These are phyloP conservation scores for Drosophila jambulina DNA, from an alignment of 1,140 invertebrate species.

Conservation along the genomic window DNA sequence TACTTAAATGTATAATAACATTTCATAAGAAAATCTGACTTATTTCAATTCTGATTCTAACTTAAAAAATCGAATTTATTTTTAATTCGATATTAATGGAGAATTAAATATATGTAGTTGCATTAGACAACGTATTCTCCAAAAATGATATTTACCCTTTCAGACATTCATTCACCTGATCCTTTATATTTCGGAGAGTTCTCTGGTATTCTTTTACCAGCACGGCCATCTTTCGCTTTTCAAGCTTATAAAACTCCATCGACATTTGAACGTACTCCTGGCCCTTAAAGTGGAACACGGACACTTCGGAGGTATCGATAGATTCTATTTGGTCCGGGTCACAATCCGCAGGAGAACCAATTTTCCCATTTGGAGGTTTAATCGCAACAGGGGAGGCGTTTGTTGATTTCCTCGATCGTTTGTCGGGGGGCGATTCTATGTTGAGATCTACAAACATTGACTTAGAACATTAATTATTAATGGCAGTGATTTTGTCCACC, in stretches of 20 bases:
- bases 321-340: conserved; percentile 13
- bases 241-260: conserved; percentile 57
- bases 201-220: conserved; percentile 44
- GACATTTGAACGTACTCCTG: conserved; percentile 80
- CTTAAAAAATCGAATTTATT: too few species aligned
- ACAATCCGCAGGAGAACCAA: neutral
- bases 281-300: conserved; percentile 70
- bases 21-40: too few species aligned
- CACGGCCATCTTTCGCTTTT: conserved; percentile 55
- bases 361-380: neutral
- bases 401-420: conserved; percentile 10
- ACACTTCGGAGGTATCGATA: conserved; percentile 57
- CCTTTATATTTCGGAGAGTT: conserved; percentile 30
- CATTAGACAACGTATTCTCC: too few species aligned
- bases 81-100: too few species aligned
- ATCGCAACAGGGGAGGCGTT: neutral
- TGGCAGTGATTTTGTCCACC: neutral
- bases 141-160: neutral
- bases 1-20: too few species aligned
- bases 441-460: conserved; percentile 32
- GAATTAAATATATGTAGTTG: too few species aligned
- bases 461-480: neutral
- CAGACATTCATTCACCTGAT: conserved; percentile 24
- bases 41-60: too few species aligned
- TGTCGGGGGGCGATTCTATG: conserved; percentile 13